Evolutionary conservation across 2,113 vertebrate species (phyloP), one percentile per base, ranked within the genome.

Genomic region (Oryzias curvinotus): DNA sequence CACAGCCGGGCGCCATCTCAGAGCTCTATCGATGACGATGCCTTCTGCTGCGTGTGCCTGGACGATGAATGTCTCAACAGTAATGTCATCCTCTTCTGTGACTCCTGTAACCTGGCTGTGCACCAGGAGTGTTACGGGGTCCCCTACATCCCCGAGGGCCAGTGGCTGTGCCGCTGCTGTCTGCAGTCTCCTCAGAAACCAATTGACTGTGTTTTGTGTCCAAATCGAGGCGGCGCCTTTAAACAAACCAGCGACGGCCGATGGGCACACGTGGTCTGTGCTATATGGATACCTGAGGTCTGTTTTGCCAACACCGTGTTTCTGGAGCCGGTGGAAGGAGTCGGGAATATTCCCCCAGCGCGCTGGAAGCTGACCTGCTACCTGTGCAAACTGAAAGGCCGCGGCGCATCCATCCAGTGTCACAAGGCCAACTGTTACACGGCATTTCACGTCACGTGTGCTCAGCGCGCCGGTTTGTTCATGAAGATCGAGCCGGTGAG

Each of bases 41-140:
- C 97, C 75, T 98, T 96, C 89, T 99, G 97, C 88, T 99, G 95
- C 0, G 96, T 99, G 70, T 99, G 97, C 88, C 92, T 99, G 86
- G 97, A 99, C 1, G 97, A 98, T 1, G 97, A 99, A 78, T 99
- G 97, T 80, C 96, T 98, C 80, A 99, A 99, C 73, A 98, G 97
- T 91, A 99, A 99, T 0, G 96, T 97, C 76, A 98, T 98, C 80
- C 92, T 99, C 14, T 99, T 98, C 87, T 99, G 97, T 57, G 97
- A 99, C 77, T 95, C 98, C 57, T 99, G 96, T 84, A 99, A 99
- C 79, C 88, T 99, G 86, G 97, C 97, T 0, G 97, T 99, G 50
- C 97, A 99, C 85, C 96, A 98, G 89, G 97, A 99, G 83, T 99
- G 97, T 78, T 99, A 99, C 0, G 97, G 96, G 0, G 96, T 99